A percentile compares a stretch with the other conserved stretches of the same genome.
phyloP scores from a whole-genome alignment of 1,140 invertebrate species.

The Dinoponera quadriceps region DNA sequence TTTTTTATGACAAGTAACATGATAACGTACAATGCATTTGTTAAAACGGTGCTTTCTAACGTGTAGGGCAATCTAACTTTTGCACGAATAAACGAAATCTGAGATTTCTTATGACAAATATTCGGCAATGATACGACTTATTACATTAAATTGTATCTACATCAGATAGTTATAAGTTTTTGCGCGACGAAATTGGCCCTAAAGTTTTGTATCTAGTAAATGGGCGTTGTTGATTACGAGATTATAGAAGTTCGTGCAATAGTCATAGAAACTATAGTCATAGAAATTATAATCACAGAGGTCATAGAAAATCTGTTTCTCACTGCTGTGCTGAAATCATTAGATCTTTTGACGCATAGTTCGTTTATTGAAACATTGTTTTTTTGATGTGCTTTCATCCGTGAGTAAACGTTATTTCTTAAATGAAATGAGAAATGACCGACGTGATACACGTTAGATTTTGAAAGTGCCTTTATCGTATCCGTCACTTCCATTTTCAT shows the following conservation, averaged over 20 bases:
- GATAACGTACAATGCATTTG: conserved; percentile 60
- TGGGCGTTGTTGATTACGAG: not conserved
- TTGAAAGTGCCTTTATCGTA: conserved; percentile 68
- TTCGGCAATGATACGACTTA: not conserved
- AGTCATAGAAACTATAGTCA: conserved; percentile 11
- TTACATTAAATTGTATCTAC: not conserved
- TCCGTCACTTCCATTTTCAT: conserved; percentile 53
- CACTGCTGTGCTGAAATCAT: too few species aligned
- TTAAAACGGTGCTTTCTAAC: conserved; percentile 46
- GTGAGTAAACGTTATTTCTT: not conserved
- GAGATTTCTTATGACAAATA: conserved; percentile 22
- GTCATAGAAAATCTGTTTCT: too few species aligned
- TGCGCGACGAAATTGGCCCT: not conserved
- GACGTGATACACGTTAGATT: conserved; percentile 39
- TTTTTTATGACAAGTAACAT: conserved; percentile 26
- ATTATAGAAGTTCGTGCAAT: conserved; percentile 5
- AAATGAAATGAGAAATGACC: conserved; percentile 17
- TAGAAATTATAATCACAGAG: too few species aligned
- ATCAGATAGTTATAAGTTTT: not conserved
- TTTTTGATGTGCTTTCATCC: not conserved
- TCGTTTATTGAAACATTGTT: not conserved
- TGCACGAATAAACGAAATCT: not conserved
- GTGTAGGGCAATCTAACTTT: conserved; percentile 34
- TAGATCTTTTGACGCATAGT: too few species aligned
- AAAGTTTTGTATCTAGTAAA: not conserved